Conservation (phyloP, 2,113 vertebrate species). For the Hemichromis elongatus region DNA sequence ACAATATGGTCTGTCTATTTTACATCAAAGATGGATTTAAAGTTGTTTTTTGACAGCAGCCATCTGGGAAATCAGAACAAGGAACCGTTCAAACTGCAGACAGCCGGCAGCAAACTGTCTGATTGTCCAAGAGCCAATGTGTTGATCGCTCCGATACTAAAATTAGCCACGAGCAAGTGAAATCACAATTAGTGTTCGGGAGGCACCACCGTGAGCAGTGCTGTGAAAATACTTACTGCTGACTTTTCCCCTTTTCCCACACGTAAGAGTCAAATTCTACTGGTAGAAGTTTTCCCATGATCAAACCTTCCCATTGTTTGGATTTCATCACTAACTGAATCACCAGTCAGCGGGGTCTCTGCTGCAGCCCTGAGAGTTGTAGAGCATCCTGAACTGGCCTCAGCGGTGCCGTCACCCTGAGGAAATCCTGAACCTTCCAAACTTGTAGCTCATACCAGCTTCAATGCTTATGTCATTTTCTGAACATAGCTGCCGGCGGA, state of each 20-base stretch:
- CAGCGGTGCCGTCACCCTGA: neutral
- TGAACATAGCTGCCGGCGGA: rapidly evolving
- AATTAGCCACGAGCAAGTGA: neutral
- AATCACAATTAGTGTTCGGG: neutral
- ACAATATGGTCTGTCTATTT: neutral
- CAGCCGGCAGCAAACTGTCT: neutral
- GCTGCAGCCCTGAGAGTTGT: neutral
- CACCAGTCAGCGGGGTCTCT: neutral
- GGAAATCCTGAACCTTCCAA: neutral
- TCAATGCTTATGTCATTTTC: rapidly evolving
- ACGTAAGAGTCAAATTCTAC: neutral
- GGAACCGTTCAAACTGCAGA: neutral
- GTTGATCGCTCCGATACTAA: neutral
- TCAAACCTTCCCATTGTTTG: neutral
- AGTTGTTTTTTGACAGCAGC: neutral
- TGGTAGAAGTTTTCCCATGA: too few relatives aligned
- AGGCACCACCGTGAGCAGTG: neutral
- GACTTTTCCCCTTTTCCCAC: rapidly evolving
- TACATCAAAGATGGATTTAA: neutral
- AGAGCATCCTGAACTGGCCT: neutral
- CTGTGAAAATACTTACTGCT: rapidly evolving
- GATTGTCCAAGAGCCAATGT: neutral
- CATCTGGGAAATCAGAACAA: neutral
- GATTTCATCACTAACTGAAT: neutral
- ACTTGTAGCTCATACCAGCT: neutral